Base-by-base conservation (phyloP, 2,888 invertebrate species). In the Tenthredo scrophulariae region DNA sequence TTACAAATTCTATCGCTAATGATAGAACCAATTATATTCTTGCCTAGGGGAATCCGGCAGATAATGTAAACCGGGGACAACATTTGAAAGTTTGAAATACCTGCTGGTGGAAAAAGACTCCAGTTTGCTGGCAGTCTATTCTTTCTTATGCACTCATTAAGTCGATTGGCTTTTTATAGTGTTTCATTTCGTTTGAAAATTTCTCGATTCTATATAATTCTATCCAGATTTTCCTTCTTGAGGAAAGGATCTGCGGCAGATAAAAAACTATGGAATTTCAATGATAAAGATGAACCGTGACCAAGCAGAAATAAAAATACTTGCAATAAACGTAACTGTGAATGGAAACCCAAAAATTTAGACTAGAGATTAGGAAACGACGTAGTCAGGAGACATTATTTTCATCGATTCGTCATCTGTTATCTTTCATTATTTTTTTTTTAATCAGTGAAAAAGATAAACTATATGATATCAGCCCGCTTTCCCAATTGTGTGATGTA, bases 371-470 rank as follows among this genome's bases (percentile, higher is more conserved):
- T 50, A 33, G 46, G 33, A 77, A 22, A 18, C 29, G 46, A 54
- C 54, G 18, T n/a, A n/a, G n/a, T n/a, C 29, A 15, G 26, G 54
- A 7, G 54, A 40, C 54, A 33, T 50, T 50, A 33, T 50, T 37
- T 54, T 75, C 75, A 54, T 77, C 29, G 50, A 50, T 77, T 77
- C 13, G 15, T 80, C 80, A 40, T 80, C 37, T 29, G 50, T 77
- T 77, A 77, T 77, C 77, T 77, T 33, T 18, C 5, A 6, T 67
- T 29, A 37, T 29, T 33, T 4, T 18, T 9, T 67, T 29, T 29
- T 29, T 29, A 6, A n/a, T 62, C 40, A 15, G 58, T 26, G 26
- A 62, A 80, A 40, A 18, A 62, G 80, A 62, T 80, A 62, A 80
- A 54, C 13, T 33, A n/a, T 29, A 77, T 50, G 22, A 54, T 54